Percentiles rank a stretch among this genome's conserved stretches.
Conservation (phyloP, 2,797 vertebrate genomes). For the Hapalemur alaotrensis region DNA sequence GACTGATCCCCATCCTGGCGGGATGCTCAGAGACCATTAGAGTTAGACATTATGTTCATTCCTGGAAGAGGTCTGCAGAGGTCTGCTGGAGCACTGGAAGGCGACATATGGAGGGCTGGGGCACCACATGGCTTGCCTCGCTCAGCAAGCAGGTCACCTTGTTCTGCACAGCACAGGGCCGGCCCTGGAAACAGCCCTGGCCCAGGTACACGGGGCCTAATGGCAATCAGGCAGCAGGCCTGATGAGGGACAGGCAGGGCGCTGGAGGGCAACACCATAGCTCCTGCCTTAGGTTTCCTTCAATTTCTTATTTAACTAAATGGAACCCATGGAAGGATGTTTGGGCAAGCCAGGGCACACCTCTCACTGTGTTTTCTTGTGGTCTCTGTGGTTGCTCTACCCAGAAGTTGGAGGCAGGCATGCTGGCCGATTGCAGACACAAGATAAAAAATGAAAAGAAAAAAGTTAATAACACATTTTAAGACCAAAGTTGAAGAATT, state of each 20-base stretch:
- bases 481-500: neutral
- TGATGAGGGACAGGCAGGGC: neutral
- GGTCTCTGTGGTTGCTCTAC: neutral
- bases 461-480: neutral
- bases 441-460: neutral
- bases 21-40: neutral
- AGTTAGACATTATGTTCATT: neutral
- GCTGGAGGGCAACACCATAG: neutral
- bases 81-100: neutral
- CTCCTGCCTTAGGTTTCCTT: neutral
- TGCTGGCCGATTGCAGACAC: neutral
- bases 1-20: too few relatives aligned
- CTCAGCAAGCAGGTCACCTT: neutral
- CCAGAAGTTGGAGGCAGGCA: neutral
- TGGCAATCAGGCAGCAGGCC: neutral
- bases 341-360: neutral
- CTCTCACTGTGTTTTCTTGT: neutral
- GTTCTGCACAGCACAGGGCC: neutral
- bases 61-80: neutral
- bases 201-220: too few relatives aligned
- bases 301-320: neutral
- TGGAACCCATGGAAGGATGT: neutral
- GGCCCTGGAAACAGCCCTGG: neutral
- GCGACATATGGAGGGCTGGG: neutral
- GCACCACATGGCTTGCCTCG: neutral